Conservation (phyloP, 2,113 vertebrate genomes). For the Stercorarius parasiticus region DNA sequence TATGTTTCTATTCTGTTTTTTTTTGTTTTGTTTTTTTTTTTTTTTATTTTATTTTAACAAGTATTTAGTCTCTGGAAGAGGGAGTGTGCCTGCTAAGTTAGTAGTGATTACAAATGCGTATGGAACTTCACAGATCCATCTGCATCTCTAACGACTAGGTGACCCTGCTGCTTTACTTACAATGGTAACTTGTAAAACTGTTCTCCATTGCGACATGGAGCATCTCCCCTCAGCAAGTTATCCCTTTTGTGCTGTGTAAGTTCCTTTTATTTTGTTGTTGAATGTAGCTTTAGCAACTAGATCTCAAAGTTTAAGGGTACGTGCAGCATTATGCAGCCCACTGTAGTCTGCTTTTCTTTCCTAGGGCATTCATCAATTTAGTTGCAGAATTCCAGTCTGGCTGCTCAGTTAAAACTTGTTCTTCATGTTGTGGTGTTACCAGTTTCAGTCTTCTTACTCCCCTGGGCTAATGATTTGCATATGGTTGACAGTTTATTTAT, state of each 20-base stretch:
- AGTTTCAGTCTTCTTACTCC: not conserved
- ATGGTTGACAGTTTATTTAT: conserved; percentile 14
- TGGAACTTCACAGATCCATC: not conserved
- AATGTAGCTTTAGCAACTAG: not conserved
- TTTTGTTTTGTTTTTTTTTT: not conserved
- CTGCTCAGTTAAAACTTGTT: not conserved
- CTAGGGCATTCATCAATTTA: not conserved
- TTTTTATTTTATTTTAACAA: not conserved
- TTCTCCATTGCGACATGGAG: accelerated
- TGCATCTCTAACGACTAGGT: not conserved
- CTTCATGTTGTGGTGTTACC: not conserved
- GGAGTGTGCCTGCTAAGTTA: not conserved
- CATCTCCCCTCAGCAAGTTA: not conserved
- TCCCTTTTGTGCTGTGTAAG: not conserved
- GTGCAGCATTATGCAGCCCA: not conserved
- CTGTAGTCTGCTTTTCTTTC: not conserved
- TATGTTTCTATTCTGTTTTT: not conserved
- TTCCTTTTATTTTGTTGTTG: not conserved
- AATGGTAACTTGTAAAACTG: not conserved
- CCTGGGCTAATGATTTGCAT: not conserved
- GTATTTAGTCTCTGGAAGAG: not conserved
- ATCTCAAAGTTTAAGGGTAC: not conserved
- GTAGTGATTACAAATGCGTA: not conserved
- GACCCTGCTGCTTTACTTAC: not conserved
- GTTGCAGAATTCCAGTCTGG: not conserved